These are phyloP conservation scores for Trichonephila clavipes DNA, from an alignment of 1,140 invertebrate genomes.

Conservation along the genomic window DNA sequence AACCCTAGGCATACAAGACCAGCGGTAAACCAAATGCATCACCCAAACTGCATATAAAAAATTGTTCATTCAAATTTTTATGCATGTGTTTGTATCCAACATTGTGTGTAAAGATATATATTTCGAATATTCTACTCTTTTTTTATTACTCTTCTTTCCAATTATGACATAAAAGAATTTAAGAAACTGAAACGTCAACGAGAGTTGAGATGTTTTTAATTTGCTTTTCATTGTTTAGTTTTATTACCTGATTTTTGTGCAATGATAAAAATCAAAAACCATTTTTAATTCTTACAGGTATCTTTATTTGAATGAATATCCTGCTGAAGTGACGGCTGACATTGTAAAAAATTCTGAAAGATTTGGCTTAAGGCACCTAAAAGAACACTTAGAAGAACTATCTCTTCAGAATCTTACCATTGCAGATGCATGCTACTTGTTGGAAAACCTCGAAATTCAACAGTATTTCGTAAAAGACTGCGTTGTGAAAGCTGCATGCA, in stretches of 20 bases:
- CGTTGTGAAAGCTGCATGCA: conserved; percentile 19
- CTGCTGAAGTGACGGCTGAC: conserved; percentile 42
- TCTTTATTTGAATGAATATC: conserved; percentile 27
- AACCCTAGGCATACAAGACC: too few species aligned
- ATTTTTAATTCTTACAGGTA: conserved; percentile 14
- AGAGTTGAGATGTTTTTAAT: too few species aligned
- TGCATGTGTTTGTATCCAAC: too few species aligned
- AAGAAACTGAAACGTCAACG: neutral
- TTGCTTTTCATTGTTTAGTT: neutral
- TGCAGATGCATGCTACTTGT: neutral
- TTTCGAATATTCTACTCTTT: too few species aligned
- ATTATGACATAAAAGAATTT: too few species aligned
- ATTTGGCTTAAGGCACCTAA: neutral
- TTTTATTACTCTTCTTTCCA: too few species aligned
- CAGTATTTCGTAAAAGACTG: neutral
- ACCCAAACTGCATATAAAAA: too few species aligned
- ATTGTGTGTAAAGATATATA: too few species aligned
- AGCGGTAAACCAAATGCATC: too few species aligned
- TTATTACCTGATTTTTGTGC: neutral
- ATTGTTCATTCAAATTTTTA: too few species aligned
- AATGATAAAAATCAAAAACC: neutral
- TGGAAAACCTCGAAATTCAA: neutral
- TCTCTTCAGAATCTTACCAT: conserved; percentile 21
- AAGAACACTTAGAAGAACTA: neutral
- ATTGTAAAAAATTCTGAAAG: neutral